phyloP scores from a whole-genome alignment of 2,888 invertebrate genomes.

The Aleiodes leptofemur region DNA sequence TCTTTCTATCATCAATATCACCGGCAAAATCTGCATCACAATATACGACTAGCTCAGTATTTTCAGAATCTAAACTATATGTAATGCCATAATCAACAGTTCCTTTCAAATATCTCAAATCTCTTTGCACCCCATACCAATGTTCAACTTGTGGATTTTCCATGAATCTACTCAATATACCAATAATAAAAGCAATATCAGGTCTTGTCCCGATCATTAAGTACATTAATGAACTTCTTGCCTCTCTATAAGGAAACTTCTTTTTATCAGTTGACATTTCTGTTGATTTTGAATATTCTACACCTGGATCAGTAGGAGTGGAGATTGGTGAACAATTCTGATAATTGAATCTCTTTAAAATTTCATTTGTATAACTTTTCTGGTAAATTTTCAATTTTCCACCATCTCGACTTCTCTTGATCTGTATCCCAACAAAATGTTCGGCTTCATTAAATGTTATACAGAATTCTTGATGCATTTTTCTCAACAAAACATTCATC shows the following conservation, averaged over 20 bases:
- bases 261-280: constrained; percentile 34
- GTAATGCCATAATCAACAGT: no score
- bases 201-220: not conserved
- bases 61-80: no score
- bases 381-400: constrained; percentile 51
- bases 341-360: constrained; percentile 50
- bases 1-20: no score
- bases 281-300: constrained; percentile 30
- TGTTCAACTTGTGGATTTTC: not conserved
- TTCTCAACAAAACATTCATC: no score
- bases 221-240: not conserved
- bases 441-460: constrained; percentile 40
- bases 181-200: not conserved
- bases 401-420: constrained; percentile 39
- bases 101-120: no score
- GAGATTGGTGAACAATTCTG: constrained; percentile 45
- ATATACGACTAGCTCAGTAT: no score
- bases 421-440: constrained; percentile 54
- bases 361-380: constrained; percentile 44
- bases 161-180: constrained; percentile 1
- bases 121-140: constrained; percentile 39
- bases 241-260: constrained; percentile 9
- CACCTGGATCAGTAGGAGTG: constrained; percentile 43
- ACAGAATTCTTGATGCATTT: constrained; percentile 31
- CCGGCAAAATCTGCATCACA: no score